These are phyloP conservation scores for Cotesia congregata DNA, from an alignment of 2,888 invertebrate genomes.

Conservation along the genomic window DNA sequence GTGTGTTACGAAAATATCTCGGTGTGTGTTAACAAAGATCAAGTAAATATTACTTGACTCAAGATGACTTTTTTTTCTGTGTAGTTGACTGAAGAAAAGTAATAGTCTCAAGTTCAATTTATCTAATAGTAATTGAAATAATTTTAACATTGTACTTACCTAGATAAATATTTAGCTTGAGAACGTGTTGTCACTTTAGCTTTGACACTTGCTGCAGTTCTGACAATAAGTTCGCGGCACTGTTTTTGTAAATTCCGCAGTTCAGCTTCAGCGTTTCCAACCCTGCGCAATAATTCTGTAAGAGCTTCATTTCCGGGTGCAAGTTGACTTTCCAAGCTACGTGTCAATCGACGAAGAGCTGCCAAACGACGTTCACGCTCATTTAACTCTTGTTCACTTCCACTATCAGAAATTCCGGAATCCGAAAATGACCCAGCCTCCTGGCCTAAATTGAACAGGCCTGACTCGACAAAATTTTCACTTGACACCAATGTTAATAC, in stretches of 20 bases:
- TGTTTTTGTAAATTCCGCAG: constrained; percentile 79
- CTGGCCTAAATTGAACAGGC: constrained; percentile 59
- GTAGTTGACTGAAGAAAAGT: no score
- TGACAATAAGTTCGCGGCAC: constrained; percentile 77
- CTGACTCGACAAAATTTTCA: constrained; percentile 56
- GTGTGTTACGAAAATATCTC: no score
- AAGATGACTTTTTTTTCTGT: no score
- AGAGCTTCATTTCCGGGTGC: constrained; percentile 79
- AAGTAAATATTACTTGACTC: no score
- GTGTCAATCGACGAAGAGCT: constrained; percentile 78
- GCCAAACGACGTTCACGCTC: constrained; percentile 79
- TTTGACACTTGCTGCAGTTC: constrained; percentile 73
- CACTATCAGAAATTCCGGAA: constrained; percentile 85
- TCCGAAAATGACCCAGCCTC: constrained; percentile 81
- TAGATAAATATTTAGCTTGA: constrained; percentile 45
- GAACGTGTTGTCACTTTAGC: constrained; percentile 54
- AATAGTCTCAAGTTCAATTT: no score
- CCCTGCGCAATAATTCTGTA: constrained; percentile 77
- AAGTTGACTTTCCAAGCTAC: constrained; percentile 78
- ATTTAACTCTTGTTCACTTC: constrained; percentile 77
- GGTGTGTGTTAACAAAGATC: no score
- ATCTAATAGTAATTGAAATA: no score
- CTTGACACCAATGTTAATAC: constrained; percentile 49
- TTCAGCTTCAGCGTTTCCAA: constrained; percentile 81
- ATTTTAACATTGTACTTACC: constrained; percentile 35